Conservation (phyloP, 2,888 invertebrate species). For the Platycnemis pennipes region DNA sequence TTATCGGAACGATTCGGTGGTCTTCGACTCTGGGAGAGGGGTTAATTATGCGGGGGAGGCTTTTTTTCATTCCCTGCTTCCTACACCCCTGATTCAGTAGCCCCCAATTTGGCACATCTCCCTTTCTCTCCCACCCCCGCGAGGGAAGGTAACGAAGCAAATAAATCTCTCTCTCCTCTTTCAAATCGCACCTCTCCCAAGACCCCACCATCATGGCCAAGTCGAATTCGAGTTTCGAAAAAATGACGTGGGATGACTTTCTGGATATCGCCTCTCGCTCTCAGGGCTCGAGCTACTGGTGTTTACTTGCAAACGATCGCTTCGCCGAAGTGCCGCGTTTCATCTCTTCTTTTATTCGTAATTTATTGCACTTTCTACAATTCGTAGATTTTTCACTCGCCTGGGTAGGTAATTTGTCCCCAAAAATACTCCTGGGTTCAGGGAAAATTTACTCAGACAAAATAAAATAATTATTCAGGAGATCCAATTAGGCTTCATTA, state of each 20-base stretch:
- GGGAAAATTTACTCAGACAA: too few relatives aligned
- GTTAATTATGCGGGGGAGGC: background rate
- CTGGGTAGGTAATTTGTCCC: too few relatives aligned
- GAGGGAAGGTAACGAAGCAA: background rate
- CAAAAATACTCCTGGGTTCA: too few relatives aligned
- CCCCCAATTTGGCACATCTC: background rate
- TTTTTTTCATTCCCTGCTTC: background rate
- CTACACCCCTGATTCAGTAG: background rate
- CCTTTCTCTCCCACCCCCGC: background rate
- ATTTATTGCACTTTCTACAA: too few relatives aligned
- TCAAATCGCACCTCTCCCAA: background rate
- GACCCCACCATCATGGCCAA: background rate
- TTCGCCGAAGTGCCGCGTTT: too few relatives aligned
- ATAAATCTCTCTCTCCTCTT: background rate
- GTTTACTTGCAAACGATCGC: too few relatives aligned
- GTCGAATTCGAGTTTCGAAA: background rate
- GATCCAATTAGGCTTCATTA: too few relatives aligned
- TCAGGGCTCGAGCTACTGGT: too few relatives aligned
- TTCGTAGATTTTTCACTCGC: too few relatives aligned
- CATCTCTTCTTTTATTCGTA: too few relatives aligned
- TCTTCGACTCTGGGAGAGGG: background rate
- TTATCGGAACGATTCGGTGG: conserved; percentile 8
- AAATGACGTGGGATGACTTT: background rate
- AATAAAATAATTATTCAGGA: too few relatives aligned
- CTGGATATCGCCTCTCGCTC: too few relatives aligned